Evolutionary conservation across 2,797 vertebrate genomes (phyloP).

Genomic region (Peromyscus eremicus): DNA sequence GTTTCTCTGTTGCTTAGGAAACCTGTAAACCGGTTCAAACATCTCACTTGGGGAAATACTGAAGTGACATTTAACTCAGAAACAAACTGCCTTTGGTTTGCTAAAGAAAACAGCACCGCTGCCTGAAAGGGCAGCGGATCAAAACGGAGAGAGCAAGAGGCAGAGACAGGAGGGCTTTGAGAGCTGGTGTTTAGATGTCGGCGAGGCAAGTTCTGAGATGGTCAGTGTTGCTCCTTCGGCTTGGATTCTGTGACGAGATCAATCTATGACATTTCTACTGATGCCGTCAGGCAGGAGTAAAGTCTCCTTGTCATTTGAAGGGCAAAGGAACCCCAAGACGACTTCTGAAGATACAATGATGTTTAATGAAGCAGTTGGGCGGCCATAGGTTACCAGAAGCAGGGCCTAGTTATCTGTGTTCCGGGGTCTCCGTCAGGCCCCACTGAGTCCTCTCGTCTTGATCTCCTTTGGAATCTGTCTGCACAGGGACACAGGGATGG

Average conservation of each 20-base stretch:
- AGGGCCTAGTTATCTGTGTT: background rate
- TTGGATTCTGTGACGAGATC: conserved; percentile 3
- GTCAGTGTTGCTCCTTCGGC: background rate
- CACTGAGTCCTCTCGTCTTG: background rate
- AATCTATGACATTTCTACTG: conserved; percentile 53
- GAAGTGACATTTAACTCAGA: conserved; percentile 83
- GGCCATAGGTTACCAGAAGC: background rate
- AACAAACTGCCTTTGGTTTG: conserved; percentile 81
- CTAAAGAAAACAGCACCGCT: conserved; percentile 80
- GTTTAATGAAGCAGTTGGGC: conserved; percentile 24
- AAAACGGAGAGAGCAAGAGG: conserved; percentile 75
- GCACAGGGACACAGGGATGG: background rate
- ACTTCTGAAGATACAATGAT: conserved; percentile 14
- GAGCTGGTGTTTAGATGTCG: background rate
- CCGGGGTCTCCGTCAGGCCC: background rate
- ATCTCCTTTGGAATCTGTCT: background rate
- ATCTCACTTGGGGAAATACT: conserved; percentile 84
- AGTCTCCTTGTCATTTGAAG: conserved; percentile 11
- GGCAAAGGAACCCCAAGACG: background rate
- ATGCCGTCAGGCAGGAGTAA: background rate
- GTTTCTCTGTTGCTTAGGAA: conserved; percentile 85
- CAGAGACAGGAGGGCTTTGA: conserved; percentile 57
- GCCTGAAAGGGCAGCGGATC: conserved; percentile 76
- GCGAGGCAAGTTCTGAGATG: conserved; percentile 4
- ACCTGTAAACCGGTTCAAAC: conserved; percentile 82